Evolutionary conservation across 2,113 vertebrate genomes (phyloP), one percentile per base, ranked within the genome.

Genomic region (Xyliphius kryptos): DNA sequence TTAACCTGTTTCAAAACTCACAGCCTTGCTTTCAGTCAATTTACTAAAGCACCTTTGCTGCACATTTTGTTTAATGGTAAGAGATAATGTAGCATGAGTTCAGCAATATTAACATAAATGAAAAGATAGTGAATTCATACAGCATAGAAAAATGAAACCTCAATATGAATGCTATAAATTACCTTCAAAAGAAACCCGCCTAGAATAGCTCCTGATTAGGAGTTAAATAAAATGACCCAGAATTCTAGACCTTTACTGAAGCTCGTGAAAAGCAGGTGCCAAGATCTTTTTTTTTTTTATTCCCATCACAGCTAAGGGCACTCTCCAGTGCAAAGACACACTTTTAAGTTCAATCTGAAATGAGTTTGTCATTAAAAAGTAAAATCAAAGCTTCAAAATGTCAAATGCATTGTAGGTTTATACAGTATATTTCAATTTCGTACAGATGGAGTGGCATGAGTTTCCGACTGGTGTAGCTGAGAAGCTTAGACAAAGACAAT

Each of bases 371-470:
- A 88, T 89, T 87, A 88, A 87, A 81, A 83, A 86, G 84, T 83
- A 85, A 65, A 87, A 85, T 82, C 80, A 74, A 76, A 83, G 83
- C 79, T 85, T 86, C 82, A 86, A 86, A 85, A 85, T 87, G 87
- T 88, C 86, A 85, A 78, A 84, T 83, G 83, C 85, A 87, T 87
- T 88, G 83, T 89, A 84, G 82, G 83, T 85, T 64, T 81, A n/a
- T n/a, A n/a, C n/a, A n/a, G 76, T 87, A 89, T 88, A 83, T 89
- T 79, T 60, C 68, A 83, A 86, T 83, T 89, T 86, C 86, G 82
- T 83, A 79, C 59, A 76, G 82, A 81, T 77, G 59, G 83, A 87
- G 80, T 83, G 82, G 83, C 86, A 82, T 84, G 82, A 82, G 81
- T 87, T 88, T 87, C 85, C 81, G 80, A 80, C 79, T 74, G 61